Evolutionary conservation across 2,113 vertebrate species (phyloP).

Genomic region (Ameiurus melas): DNA sequence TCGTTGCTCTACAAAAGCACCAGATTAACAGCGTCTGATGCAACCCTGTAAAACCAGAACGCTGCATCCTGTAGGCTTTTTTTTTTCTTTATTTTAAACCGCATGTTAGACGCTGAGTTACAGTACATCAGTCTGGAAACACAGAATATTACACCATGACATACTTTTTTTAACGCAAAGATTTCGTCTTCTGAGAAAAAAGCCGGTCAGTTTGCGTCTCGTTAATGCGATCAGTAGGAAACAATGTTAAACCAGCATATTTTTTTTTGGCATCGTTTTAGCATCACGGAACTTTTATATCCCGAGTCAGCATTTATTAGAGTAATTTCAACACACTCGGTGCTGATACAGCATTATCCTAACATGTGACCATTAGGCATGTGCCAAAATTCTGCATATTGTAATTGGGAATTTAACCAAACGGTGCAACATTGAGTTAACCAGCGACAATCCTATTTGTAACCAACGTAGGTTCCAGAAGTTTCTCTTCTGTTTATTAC

Average conservation of each 20-base stretch:
- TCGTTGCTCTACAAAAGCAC: not conserved
- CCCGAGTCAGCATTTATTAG: not conserved
- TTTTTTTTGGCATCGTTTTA: not conserved
- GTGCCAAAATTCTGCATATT: not conserved
- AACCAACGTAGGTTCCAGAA: not conserved
- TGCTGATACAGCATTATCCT: conserved; percentile 9
- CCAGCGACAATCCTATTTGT: not conserved
- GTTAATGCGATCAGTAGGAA: not conserved
- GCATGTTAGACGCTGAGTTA: not conserved
- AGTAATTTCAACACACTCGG: not conserved
- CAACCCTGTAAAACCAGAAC: conserved; percentile 13
- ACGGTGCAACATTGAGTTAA: not conserved
- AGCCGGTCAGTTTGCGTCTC: not conserved
- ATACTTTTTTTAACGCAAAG: not conserved
- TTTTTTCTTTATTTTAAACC: not conserved
- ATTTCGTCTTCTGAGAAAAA: not conserved
- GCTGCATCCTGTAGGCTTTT: not conserved
- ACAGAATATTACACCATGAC: not conserved
- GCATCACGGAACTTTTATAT: not conserved
- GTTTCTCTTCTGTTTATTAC: not conserved
- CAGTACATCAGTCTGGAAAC: not conserved
- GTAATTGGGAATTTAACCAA: not conserved
- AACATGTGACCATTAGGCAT: not conserved
- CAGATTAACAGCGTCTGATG: not conserved
- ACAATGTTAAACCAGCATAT: not conserved